Evolutionary conservation across 2,797 vertebrate genomes (phyloP), one percentile per base, ranked within the genome.

Genomic region (Alca torda): DNA sequence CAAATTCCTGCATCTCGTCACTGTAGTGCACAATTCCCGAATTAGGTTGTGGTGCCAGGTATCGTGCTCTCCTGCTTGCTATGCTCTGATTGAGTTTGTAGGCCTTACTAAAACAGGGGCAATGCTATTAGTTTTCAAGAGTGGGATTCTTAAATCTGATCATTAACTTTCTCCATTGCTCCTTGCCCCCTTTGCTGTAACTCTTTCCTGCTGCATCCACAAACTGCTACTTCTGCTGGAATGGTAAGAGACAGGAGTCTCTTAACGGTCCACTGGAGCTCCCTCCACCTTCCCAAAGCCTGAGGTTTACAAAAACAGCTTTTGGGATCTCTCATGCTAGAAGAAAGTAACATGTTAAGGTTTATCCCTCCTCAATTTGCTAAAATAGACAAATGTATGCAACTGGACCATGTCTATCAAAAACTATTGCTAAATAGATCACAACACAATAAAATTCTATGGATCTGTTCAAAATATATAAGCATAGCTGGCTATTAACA

Each of bases 71-170:
- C 60, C 84, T 35, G 56, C 68, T 89, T 87, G 68, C 77, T 76
- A 75, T 84, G 87, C 78, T 95, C 91, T 91, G 87, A 84, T 77
- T 91, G 69, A 91, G 85, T 94, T 76, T 88, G 87, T 78, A 90
- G 85, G 76, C 73, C 82, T 93, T 90, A 53, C 19, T 35, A 78
- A 81, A 60, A 51, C 15, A 1, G 68, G 87, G 72, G 51, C 41
- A 91, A 83, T 51, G 51, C 33, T 59, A 67, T 79, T 89, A 89
- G 63, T 87, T 91, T 90, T 79, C 77, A 68, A 65, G 78, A 82
- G 21, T 50, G 37, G 18, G 33, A 73, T 80, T 91, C 65, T 92
- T 91, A 0, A 8, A 67, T 85, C 50, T 94, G 79, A 83, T 96
- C 57, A 77, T 94, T 92, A 95, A 93, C 50, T 90, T 90, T 81